phyloP scores from a whole-genome alignment of 2,113 vertebrate genomes.

The Limnothrissa miodon region DNA sequence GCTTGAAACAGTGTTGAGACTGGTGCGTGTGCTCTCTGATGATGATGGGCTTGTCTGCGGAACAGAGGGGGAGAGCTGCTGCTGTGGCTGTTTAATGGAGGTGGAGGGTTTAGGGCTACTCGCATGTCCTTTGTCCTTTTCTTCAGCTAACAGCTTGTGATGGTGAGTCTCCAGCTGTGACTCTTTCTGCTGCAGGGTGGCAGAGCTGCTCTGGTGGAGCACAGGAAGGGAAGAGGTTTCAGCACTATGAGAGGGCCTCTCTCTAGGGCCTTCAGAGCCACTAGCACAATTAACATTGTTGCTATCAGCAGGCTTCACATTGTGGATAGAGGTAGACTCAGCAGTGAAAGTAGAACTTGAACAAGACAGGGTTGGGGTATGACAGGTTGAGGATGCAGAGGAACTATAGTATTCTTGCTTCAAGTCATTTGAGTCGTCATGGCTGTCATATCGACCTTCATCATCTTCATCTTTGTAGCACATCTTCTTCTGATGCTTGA shows the following conservation, averaged over 20 bases:
- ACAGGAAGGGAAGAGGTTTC: not conserved
- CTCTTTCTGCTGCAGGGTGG: conserved; percentile 14
- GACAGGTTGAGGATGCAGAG: conserved; percentile 77
- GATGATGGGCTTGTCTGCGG: conserved; percentile 77
- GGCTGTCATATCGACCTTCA: conserved; percentile 83
- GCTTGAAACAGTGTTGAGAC: conserved; percentile 77
- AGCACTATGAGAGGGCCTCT: conserved; percentile 25
- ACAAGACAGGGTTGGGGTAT: conserved; percentile 67
- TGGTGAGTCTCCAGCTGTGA: conserved; percentile 51
- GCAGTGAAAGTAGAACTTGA: conserved; percentile 29
- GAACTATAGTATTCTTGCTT: conserved; percentile 81
- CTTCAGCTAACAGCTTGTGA: conserved; percentile 66
- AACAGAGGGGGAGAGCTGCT: conserved; percentile 58
- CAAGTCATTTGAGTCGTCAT: conserved; percentile 90
- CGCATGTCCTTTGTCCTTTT: conserved; percentile 62
- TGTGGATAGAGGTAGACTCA: conserved; percentile 29
- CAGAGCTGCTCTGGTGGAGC: not conserved
- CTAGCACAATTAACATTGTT: conserved; percentile 23
- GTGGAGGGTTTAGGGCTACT: conserved; percentile 72
- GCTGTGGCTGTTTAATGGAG: conserved; percentile 69
- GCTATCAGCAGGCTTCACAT: conserved; percentile 28
- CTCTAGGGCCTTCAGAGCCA: conserved; percentile 4
- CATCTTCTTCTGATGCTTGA: conserved; percentile 85
- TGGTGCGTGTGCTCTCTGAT: conserved; percentile 73
- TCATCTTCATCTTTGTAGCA: conserved; percentile 88